phyloP scores from a whole-genome alignment of 2,797 vertebrate species.

The Propithecus deckenii region DNA sequence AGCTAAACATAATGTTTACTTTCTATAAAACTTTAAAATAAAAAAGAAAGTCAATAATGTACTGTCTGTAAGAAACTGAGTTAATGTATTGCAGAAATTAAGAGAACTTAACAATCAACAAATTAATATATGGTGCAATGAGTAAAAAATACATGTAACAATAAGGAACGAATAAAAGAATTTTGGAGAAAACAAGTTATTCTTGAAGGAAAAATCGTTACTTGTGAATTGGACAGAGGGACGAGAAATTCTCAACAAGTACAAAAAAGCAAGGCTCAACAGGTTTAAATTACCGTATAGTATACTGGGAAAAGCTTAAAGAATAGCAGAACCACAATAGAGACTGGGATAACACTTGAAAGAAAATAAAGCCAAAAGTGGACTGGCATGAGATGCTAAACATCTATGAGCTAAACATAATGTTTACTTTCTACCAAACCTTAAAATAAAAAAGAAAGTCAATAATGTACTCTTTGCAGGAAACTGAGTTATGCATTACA shows the following conservation, averaged over 20 bases:
- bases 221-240: background rate
- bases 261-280: background rate
- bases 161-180: background rate
- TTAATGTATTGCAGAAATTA: background rate
- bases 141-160: background rate
- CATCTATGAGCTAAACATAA: background rate
- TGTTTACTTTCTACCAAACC: too few relatives aligned
- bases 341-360: background rate
- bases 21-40: background rate
- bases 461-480: background rate
- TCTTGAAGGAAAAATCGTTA: background rate
- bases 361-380: background rate
- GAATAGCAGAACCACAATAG: background rate
- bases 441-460: background rate
- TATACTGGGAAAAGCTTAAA: accelerated
- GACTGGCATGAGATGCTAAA: too few relatives aligned
- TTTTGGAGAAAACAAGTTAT: background rate
- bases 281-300: background rate
- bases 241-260: background rate
- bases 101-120: background rate
- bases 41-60: background rate
- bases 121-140: background rate
- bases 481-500: background rate
- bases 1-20: background rate
- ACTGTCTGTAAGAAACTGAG: background rate